Evolutionary conservation across 2,113 vertebrate species (phyloP).

Genomic region (Nesoenas mayeri): DNA sequence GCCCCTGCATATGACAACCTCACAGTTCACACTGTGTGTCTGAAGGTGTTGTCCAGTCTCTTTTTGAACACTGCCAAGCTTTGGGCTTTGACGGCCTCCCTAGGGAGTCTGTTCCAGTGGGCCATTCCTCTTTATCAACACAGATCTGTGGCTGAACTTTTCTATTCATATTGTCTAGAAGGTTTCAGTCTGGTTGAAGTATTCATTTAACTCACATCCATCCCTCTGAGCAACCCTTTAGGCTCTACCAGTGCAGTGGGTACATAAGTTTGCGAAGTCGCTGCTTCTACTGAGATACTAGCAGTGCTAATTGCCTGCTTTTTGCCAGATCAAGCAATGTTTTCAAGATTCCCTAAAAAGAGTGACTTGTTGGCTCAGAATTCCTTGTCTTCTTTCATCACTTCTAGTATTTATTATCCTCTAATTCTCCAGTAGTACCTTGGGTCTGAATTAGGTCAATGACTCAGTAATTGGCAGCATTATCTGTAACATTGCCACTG

Average conservation of each 20-base stretch:
- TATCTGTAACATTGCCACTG: neutral
- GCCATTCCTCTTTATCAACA: neutral
- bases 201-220: neutral
- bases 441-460: constrained; percentile 19
- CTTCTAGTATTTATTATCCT: constrained; percentile 43
- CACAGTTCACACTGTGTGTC: too few relatives aligned
- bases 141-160: neutral
- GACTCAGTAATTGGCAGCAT: constrained; percentile 49
- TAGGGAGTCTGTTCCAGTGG: too few relatives aligned
- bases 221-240: neutral
- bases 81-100: too few relatives aligned
- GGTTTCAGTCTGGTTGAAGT: neutral
- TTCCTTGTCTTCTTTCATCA: neutral
- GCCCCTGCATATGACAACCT: too few relatives aligned
- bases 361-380: constrained; percentile 11
- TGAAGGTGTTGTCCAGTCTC: too few relatives aligned
- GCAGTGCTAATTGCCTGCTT: neutral
- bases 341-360: constrained; percentile 38
- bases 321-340: neutral
- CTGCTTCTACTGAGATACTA: neutral
- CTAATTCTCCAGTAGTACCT: constrained; percentile 17
- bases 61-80: too few relatives aligned
- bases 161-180: neutral
- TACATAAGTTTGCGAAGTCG: neutral
- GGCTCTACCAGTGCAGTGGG: neutral